Conservation (phyloP, 2,797 vertebrate genomes). For the Cyprinodon diabolis region DNA sequence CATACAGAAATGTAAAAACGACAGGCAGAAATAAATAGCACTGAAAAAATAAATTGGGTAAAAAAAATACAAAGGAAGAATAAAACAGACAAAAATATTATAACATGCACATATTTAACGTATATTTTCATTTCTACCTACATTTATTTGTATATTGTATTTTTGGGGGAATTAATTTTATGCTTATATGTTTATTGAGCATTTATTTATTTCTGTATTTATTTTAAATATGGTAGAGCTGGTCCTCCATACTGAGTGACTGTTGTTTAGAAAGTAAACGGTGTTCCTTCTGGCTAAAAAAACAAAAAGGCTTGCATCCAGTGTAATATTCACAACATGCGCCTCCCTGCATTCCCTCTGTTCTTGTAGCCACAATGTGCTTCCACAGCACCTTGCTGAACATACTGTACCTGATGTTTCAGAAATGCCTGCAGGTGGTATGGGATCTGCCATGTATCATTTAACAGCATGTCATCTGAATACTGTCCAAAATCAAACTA, state of each 20-base stretch:
- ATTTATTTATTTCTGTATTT: neutral
- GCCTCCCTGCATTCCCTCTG: constrained; percentile 2
- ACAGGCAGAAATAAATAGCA: too few species aligned
- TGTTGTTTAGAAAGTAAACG: neutral
- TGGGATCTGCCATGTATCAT: constrained; percentile 26
- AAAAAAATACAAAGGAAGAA: too few species aligned
- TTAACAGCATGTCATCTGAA: constrained; percentile 22
- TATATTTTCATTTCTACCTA: too few species aligned
- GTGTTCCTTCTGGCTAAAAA: neutral
- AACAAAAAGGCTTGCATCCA: too few species aligned
- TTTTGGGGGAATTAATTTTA: too few species aligned
- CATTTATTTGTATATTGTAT: neutral
- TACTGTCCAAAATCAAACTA: constrained; percentile 23
- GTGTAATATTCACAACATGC: neutral
- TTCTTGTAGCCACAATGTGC: constrained; percentile 6
- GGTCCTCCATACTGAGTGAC: neutral
- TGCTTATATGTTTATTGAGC: too few species aligned
- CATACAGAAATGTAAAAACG: too few species aligned
- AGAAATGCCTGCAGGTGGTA: constrained; percentile 31
- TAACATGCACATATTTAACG: too few species aligned
- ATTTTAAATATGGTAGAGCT: too few species aligned
- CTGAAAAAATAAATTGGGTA: too few species aligned
- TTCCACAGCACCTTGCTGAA: constrained; percentile 5
- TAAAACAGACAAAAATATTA: too few species aligned
- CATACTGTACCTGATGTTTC: constrained; percentile 30